Percentiles rank a stretch among this genome's conserved stretches.
phyloP scores from a whole-genome alignment of 2,113 vertebrate species.

The Podarcis muralis region DNA sequence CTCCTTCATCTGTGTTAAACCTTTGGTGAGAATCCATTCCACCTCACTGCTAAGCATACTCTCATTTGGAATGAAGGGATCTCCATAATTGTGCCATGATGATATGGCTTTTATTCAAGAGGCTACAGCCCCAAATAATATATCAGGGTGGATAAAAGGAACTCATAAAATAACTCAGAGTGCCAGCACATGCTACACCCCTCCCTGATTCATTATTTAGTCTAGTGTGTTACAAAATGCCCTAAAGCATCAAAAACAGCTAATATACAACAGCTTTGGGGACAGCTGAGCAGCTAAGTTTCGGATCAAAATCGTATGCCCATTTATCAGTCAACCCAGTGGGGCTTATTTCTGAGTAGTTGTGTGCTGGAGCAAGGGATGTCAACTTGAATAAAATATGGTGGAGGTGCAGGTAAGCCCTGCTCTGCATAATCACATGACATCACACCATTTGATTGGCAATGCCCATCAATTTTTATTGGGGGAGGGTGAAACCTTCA shows the following conservation, averaged over 20 bases:
- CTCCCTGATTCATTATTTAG: conserved; percentile 63
- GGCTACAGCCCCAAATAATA: conserved; percentile 1
- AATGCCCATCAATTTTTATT: too few species aligned
- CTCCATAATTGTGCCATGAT: not conserved
- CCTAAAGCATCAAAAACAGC: conserved; percentile 61
- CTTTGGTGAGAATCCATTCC: rapidly evolving
- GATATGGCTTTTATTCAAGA: not conserved
- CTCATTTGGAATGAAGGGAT: not conserved
- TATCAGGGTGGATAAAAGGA: conserved; percentile 52
- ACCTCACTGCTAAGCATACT: not conserved
- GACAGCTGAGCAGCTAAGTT: conserved; percentile 58
- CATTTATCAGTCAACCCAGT: too few species aligned
- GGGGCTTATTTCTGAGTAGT: too few species aligned
- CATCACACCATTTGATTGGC: too few species aligned
- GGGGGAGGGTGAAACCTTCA: too few species aligned
- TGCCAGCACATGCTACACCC: conserved; percentile 68
- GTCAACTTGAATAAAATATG: too few species aligned
- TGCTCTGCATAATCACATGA: too few species aligned
- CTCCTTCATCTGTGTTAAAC: conserved; percentile 12
- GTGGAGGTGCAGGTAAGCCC: too few species aligned
- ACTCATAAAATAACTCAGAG: conserved; percentile 67
- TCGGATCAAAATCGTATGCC: too few species aligned
- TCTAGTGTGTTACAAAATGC: conserved; percentile 65
- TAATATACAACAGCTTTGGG: conserved; percentile 71
- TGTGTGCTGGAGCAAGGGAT: too few species aligned